Evolutionary conservation across 2,797 vertebrate species (phyloP).

Genomic region (Peromyscus attwateri): DNA sequence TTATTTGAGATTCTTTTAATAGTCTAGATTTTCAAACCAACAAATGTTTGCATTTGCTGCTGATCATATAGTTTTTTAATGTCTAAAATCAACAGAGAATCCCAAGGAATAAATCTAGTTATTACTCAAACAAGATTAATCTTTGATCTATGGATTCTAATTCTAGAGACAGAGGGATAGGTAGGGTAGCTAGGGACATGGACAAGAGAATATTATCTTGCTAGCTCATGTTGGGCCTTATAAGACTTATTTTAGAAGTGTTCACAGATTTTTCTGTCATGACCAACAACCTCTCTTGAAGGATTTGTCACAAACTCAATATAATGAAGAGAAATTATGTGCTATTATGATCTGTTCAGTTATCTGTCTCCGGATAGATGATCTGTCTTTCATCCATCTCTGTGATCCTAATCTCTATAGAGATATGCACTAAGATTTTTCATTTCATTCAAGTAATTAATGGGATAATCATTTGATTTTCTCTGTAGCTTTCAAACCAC

Average conservation of each 20-base stretch:
- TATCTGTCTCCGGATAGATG: not conserved
- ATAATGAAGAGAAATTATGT: not conserved
- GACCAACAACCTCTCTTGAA: not conserved
- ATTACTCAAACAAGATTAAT: not conserved
- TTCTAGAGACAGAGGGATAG: not conserved
- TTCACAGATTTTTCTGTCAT: constrained; percentile 1
- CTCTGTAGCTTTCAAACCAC: too few species aligned
- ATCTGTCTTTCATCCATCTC: not conserved
- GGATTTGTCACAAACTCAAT: constrained; percentile 4
- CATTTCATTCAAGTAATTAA: too few species aligned
- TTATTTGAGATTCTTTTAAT: not conserved
- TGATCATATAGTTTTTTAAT: not conserved
- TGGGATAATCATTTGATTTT: too few species aligned
- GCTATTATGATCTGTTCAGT: not conserved
- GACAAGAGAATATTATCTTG: not conserved
- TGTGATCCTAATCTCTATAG: not conserved
- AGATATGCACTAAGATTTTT: not conserved
- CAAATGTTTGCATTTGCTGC: not conserved
- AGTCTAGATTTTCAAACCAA: not conserved
- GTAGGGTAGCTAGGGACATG: not conserved
- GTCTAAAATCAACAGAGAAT: constrained; percentile 23
- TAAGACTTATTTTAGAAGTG: not conserved
- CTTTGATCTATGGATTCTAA: not conserved
- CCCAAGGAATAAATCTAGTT: not conserved
- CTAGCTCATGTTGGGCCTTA: constrained; percentile 22